Conservation (phyloP, 2,888 invertebrate genomes). For the Unio pictorum region DNA sequence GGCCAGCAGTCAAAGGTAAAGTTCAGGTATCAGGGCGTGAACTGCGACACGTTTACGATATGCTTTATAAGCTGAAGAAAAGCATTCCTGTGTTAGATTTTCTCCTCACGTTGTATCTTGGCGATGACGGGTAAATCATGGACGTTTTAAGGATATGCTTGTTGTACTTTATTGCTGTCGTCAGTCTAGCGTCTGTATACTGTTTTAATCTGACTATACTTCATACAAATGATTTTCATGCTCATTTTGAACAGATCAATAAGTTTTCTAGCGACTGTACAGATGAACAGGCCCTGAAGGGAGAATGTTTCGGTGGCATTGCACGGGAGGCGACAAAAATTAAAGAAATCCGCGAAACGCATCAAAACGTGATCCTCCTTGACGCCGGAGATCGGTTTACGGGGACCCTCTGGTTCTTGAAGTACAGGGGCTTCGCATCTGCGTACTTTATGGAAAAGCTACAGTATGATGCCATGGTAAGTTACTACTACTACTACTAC, state of each 20-base stretch:
- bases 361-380: constrained; percentile 80
- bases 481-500: constrained; percentile 1
- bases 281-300: constrained; percentile 63
- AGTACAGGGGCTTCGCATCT: constrained; percentile 86
- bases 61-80: no score
- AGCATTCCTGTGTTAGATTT: no score
- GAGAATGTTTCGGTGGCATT: constrained; percentile 87
- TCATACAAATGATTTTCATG: constrained; percentile 94
- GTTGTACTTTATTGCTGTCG: no score
- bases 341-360: constrained; percentile 30
- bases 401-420: constrained; percentile 89
- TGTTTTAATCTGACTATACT: constrained; percentile 81
- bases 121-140: no score
- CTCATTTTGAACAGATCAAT: constrained; percentile 85
- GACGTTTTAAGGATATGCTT: no score
- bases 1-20: no score
- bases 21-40: no score
- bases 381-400: constrained; percentile 95
- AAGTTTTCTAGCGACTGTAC: constrained; percentile 77
- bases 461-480: constrained; percentile 83
- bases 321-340: constrained; percentile 75
- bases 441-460: constrained; percentile 85
- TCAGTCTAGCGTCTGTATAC: background rate
- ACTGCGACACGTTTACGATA: no score
- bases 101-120: no score